These are phyloP conservation scores for Tuberolachnus salignus DNA, from an alignment of 2,888 invertebrate genomes.

Conservation along the genomic window DNA sequence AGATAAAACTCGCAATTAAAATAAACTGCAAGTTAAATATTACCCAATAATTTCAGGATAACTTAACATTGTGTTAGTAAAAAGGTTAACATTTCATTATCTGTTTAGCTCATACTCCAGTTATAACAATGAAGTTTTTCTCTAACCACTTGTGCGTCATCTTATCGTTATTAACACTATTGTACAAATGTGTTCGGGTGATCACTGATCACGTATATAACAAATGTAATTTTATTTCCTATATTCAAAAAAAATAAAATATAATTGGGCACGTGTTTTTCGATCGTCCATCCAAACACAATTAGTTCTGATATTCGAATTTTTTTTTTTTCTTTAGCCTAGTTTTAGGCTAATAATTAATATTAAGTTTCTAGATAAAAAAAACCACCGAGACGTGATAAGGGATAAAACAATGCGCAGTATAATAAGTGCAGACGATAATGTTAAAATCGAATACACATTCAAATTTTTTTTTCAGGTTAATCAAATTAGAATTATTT, in stretches of 20 bases:
- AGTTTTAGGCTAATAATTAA: too few species aligned
- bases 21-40: too few species aligned
- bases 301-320: background rate
- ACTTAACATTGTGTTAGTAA: background rate
- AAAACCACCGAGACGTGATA: background rate
- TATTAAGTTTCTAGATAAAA: background rate
- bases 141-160: background rate
- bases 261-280: slow-evolving; percentile 25
- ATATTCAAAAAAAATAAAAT: background rate
- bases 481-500: too few species aligned
- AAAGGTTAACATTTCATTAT: slow-evolving; percentile 23
- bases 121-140: slow-evolving; percentile 11
- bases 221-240: background rate
- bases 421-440: too few species aligned
- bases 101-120: slow-evolving; percentile 10
- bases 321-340: too few species aligned
- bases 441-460: too few species aligned
- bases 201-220: slow-evolving; percentile 21
- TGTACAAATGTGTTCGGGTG: background rate
- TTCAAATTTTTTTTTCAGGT: too few species aligned
- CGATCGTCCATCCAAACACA: background rate
- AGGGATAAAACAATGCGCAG: background rate
- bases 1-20: too few species aligned
- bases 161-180: background rate
- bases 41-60: background rate